Conservation (phyloP, 2,797 vertebrate species). For the Sebastes nivosus region DNA sequence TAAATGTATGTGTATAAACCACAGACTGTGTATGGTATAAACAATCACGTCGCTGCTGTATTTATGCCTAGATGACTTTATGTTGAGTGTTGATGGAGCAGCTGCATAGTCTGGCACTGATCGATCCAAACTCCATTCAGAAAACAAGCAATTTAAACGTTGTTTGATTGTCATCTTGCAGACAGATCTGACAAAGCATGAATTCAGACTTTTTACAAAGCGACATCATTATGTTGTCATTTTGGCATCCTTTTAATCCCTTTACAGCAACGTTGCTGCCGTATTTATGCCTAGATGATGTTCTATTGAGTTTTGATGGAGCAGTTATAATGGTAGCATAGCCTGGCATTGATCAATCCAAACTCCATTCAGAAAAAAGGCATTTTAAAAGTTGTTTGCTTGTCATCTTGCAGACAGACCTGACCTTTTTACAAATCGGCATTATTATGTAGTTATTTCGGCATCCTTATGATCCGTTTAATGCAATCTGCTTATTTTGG, state of each 20-base stretch:
- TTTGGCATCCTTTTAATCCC: neutral
- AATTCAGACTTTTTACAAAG: neutral
- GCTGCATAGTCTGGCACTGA: neutral
- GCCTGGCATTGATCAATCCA: neutral
- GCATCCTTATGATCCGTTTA: neutral
- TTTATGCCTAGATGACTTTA: neutral
- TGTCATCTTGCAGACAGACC: neutral
- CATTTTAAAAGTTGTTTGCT: neutral
- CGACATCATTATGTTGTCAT: neutral
- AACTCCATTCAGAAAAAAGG: neutral
- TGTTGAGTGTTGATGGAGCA: neutral
- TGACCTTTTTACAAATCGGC: neutral
- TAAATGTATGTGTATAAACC: too few relatives aligned
- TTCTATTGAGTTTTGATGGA: neutral
- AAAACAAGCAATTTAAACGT: neutral
- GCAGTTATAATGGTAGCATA: neutral
- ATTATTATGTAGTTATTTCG: neutral
- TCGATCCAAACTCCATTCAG: neutral
- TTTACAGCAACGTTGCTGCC: too few relatives aligned
- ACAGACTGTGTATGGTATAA: too few relatives aligned
- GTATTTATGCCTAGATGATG: too few relatives aligned
- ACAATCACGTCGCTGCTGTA: too few relatives aligned
- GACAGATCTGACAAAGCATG: neutral
- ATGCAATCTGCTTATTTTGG: neutral
- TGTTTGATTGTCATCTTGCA: neutral